Base-by-base conservation (phyloP, 2,113 vertebrate species). In the Ia io region DNA sequence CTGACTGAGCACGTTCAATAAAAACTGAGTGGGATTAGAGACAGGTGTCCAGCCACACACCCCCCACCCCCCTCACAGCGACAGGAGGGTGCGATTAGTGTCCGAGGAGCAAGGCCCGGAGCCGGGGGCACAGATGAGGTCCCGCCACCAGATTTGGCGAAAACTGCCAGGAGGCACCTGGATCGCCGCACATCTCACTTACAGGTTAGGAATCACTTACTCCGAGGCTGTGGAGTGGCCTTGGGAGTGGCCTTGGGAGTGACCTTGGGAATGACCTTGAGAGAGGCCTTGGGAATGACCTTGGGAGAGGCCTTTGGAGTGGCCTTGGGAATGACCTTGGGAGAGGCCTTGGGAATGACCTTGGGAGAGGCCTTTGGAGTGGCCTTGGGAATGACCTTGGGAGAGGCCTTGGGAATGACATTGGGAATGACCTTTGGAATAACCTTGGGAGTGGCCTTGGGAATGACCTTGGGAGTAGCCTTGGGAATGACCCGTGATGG, bases 11-110 rank as follows among this genome's bases (percentile, higher is more conserved):
- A 77, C 90, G 93, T 91, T 98, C 97, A 98, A 96, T 97, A 97
- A 96, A 0, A 92, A 86, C 93, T 90, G 98, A 96, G 96, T 97
- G 96, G 98, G 97, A 97, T 92, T 96, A 96, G 97, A 97, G 95
- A 96, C 93, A 96, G 65, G 76, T 0, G 23, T 96, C 94, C 40
- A 77, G 95, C 92, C 44, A 77, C 61, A 90, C 79, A n/a, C 23
- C 12, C 28, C 28, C 61, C 61, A 1, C 59, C 61, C 28, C 10
- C 59, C 25, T 5, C 25, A 12, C 77, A 11, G 56, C 51, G 93
- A 97, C 76, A 91, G 97, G 97, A 97, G 76, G 97, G 88, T 53
- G 91, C 77, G 70, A 84, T 88, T 76, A 85, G 73, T 42, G 90
- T 91, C 76, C 76, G 37, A 17, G 84, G 80, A 94, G 90, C 91